A percentile compares a stretch with the other conserved stretches of the same genome.
Evolutionary conservation across 2,888 invertebrate genomes (phyloP).

Genomic region (Antitype chi): DNA sequence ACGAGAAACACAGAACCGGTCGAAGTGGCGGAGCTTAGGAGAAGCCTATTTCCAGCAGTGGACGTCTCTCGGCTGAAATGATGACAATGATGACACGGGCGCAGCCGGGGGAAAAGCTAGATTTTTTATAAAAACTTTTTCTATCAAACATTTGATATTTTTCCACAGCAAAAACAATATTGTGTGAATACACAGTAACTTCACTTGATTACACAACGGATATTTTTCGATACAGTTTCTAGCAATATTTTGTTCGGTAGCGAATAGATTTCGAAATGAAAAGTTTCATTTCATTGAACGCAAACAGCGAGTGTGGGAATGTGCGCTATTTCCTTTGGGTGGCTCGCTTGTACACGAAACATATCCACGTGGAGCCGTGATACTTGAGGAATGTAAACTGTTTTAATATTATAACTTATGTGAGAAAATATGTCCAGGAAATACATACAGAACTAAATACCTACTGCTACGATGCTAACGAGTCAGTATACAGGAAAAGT

Average conservation of each 20-base stretch:
- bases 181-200: constrained; percentile 43
- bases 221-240: constrained; percentile 59
- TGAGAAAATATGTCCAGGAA: constrained; percentile 11
- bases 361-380: constrained; percentile 2
- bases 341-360: constrained; percentile 37
- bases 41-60: no score
- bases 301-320: constrained; percentile 59
- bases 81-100: no score
- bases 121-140: constrained; percentile 19
- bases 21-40: no score
- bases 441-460: no score
- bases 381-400: constrained; percentile 40
- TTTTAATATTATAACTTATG: constrained; percentile 23
- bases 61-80: no score
- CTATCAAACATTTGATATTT: constrained; percentile 46
- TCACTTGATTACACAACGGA: constrained; percentile 35
- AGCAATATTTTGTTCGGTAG: constrained; percentile 40
- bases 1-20: no score
- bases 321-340: constrained; percentile 53
- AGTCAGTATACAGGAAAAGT: no score
- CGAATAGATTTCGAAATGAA: constrained; percentile 45
- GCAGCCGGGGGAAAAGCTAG: no score
- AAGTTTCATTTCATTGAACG: constrained; percentile 61
- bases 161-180: constrained; percentile 41
- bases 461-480: no score